Evolutionary conservation across 2,113 vertebrate genomes (phyloP).

Genomic region (Cryptomyrus ogoouensis): DNA sequence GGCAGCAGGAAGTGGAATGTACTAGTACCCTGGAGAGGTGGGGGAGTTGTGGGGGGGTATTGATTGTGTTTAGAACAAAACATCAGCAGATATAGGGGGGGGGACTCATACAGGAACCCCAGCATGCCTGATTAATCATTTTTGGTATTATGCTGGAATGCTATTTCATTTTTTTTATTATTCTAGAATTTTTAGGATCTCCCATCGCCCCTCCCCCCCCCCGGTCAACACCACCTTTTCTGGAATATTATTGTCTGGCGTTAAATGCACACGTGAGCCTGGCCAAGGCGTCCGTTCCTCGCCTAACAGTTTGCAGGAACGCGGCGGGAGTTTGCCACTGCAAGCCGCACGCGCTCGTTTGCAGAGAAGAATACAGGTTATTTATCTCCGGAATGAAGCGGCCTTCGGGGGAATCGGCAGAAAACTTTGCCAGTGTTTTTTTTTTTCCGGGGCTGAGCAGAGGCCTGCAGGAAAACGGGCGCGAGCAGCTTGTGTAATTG

Average conservation of each 20-base stretch:
- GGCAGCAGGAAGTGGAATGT: slow-evolving; percentile 30
- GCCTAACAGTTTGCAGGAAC: neutral
- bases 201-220: neutral
- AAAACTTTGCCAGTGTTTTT: neutral
- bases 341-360: neutral
- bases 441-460: neutral
- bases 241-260: neutral
- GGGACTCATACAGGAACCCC: neutral
- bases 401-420: neutral
- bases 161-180: neutral
- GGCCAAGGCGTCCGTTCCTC: neutral
- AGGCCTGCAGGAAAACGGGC: neutral
- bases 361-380: neutral
- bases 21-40: neutral
- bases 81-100: neutral
- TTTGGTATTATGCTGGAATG: neutral
- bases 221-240: neutral
- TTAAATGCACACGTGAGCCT: neutral
- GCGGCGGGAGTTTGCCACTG: neutral
- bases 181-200: neutral
- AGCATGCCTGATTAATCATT: neutral
- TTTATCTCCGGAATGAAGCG: neutral
- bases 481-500: neutral
- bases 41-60: slow-evolving; percentile 19
- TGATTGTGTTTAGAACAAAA: slow-evolving; percentile 20